Percentiles rank a stretch among this genome's conserved stretches.
These are phyloP conservation scores for Lophotis ruficrista DNA, from an alignment of 2,113 vertebrate genomes.

Conservation along the genomic window DNA sequence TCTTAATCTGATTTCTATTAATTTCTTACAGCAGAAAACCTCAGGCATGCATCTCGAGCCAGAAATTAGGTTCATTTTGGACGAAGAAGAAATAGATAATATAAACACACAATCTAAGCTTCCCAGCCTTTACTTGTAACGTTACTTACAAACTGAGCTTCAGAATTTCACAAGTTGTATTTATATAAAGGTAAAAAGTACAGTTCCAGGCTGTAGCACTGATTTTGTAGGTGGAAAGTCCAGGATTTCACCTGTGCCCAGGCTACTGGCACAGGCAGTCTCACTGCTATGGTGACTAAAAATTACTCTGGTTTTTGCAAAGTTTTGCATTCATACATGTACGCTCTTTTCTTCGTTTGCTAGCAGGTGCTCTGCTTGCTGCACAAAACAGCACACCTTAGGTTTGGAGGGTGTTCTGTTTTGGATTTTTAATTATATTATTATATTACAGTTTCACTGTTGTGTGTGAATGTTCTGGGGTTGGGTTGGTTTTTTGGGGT, in stretches of 20 bases:
- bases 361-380: neutral
- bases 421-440: neutral
- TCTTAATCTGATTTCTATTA: neutral
- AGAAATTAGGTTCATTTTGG: neutral
- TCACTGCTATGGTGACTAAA: neutral
- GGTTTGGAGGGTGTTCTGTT: neutral
- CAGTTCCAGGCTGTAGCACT: neutral
- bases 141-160: neutral
- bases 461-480: neutral
- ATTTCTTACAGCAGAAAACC: neutral
- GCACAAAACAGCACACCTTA: neutral
- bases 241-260: neutral
- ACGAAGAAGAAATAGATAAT: neutral
- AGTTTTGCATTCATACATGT: neutral
- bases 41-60: neutral
- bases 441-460: neutral
- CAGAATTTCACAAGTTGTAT: neutral
- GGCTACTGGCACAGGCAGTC: neutral
- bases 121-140: neutral
- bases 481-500: neutral
- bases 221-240: neutral
- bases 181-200: neutral
- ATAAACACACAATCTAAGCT: neutral
- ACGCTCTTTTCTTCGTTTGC: neutral
- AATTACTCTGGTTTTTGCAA: rapidly evolving